Base-by-base conservation (phyloP, 1,140 invertebrate species). In the Drosophila teissieri region DNA sequence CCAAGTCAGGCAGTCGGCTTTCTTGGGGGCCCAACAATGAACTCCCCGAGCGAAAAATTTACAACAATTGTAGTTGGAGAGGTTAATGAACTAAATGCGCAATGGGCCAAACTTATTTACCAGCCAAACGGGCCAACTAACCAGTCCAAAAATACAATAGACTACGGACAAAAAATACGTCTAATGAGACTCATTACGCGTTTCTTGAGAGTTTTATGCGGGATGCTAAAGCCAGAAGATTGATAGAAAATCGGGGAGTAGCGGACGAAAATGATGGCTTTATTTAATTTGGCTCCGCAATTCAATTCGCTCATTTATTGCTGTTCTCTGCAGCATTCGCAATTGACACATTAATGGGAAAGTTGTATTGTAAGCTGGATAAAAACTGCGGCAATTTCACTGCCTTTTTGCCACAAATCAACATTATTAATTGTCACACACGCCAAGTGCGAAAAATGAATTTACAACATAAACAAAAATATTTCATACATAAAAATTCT, bases 71-170 rank as follows among this genome's bases (percentile, higher is more conserved):
- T 69, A 79, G 82, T 88, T 55, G 58, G 68, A 79, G 84, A 88
- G 83, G 83, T 86, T 86, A 88, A 86, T 86, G 83, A 86, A 86
- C 83, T 77, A 83, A 77, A 85, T 85, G 81, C 81, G 81, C 81
- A 85, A 85, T 86, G 82, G 81, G 77, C 78, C 81, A 85, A 85
- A 86, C 67, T 83, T 88, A 79, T 76, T 88, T 69, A 88, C 64
- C 64, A 80, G 46, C 58, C 42, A 40, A 17, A 17, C 48, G 45
- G 37, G 40, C 61, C 39, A 62, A 31, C 22, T 22, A 15, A 76
- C 36, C 15, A 15, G 64, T 44, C 58, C 64, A 39, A 42, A 39
- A 42, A 60, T 56, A 67, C 45, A 64, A 84, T 60, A 75, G 44
- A 58, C 77, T 42, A 58, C 34, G 37, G n/a, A 64, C 1, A 19